phyloP scores from a whole-genome alignment of 1,140 invertebrate species.

The Mya arenaria region DNA sequence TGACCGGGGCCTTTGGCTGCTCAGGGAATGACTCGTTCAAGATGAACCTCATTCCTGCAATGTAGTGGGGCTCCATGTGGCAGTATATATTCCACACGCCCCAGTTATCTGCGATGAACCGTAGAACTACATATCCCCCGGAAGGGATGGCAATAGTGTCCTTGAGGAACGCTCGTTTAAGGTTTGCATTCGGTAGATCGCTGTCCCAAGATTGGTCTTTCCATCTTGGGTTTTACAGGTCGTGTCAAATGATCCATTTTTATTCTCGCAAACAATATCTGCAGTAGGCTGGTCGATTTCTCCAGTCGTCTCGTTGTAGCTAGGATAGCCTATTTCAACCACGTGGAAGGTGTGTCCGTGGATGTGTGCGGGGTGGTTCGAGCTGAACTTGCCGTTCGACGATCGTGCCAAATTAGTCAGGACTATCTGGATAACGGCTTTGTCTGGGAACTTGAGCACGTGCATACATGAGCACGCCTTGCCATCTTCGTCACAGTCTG shows the following conservation, averaged over 20 bases:
- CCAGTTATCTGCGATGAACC: conserved; percentile 89
- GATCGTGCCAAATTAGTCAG: conserved; percentile 82
- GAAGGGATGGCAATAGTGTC: conserved; percentile 88
- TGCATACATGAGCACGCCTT: conserved; percentile 40
- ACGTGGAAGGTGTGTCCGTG: conserved; percentile 89
- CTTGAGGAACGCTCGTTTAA: conserved; percentile 85
- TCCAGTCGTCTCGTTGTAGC: conserved; percentile 68
- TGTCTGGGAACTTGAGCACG: conserved; percentile 12
- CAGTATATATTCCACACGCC: conserved; percentile 67
- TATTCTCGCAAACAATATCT: conserved; percentile 52
- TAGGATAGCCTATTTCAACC: conserved; percentile 82
- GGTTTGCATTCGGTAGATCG: conserved; percentile 56
- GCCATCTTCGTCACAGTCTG: conserved; percentile 43
- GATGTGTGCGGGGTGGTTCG: conserved; percentile 86
- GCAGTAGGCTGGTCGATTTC: too few species aligned
- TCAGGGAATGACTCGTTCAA: too few species aligned
- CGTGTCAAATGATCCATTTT: background rate
- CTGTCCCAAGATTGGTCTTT: conserved; percentile 51
- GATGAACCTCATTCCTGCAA: too few species aligned
- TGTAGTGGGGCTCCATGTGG: conserved; percentile 60
- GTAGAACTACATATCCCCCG: conserved; percentile 85
- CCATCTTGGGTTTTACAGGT: conserved; percentile 62
- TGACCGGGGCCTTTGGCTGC: too few species aligned
- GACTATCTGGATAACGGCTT: conserved; percentile 50
- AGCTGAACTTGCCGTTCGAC: too few species aligned